A percentile compares a stretch with the other conserved stretches of the same genome.
These are phyloP conservation scores for Hydrophis major DNA, from an alignment of 2,797 vertebrate species.

Conservation along the genomic window DNA sequence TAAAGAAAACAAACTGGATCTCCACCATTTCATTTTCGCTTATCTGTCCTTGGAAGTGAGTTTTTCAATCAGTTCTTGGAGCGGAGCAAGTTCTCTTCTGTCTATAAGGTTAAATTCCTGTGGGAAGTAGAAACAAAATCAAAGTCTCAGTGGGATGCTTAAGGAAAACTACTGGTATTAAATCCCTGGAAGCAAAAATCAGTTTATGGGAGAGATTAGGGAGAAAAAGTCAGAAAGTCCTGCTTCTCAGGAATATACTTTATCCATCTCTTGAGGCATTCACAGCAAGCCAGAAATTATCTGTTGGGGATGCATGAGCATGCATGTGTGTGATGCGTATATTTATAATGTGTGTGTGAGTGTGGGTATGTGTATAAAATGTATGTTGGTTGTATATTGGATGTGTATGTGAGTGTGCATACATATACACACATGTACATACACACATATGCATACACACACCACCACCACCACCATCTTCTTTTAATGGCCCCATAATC, in stretches of 20 bases:
- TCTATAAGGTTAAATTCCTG: slow-evolving; percentile 99
- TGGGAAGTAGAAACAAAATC: slow-evolving; percentile 23
- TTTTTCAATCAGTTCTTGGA: slow-evolving; percentile 98
- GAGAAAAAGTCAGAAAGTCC: not conserved
- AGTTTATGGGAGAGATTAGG: not conserved
- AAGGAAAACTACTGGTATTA: not conserved
- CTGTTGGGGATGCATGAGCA: too few relatives aligned
- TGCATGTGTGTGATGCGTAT: too few relatives aligned
- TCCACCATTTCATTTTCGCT: slow-evolving; percentile 61
- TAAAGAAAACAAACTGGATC: slow-evolving; percentile 63
- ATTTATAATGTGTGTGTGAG: too few relatives aligned
- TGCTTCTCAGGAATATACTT: not conserved
- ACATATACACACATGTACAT: too few relatives aligned
- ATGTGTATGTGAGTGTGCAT: too few relatives aligned
- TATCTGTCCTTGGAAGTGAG: slow-evolving; percentile 98
- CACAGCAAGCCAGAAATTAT: not conserved
- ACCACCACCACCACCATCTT: too few relatives aligned
- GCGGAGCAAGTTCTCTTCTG: slow-evolving; percentile 92
- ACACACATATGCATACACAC: too few relatives aligned
- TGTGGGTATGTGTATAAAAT: too few relatives aligned
- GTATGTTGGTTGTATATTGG: too few relatives aligned
- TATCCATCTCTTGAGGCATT: not conserved
- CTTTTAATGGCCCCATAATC: too few relatives aligned
- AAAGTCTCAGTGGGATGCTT: not conserved
- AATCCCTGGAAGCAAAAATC: not conserved